phyloP scores from a whole-genome alignment of 1,140 invertebrate genomes.

The Microplitis demolitor region DNA sequence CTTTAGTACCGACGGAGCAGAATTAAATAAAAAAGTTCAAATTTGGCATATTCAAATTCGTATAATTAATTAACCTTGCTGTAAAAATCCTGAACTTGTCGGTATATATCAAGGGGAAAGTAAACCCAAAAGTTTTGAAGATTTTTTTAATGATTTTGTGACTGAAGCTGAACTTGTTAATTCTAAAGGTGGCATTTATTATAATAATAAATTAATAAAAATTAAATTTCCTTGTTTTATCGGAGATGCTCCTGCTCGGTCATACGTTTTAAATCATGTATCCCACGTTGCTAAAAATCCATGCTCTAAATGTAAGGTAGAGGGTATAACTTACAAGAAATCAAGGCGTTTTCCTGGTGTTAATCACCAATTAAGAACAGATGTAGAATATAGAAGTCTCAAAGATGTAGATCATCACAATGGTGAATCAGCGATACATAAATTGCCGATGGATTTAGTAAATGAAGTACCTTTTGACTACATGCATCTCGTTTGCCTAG shows the following conservation, averaged over 20 bases:
- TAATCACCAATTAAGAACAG: constrained; percentile 15
- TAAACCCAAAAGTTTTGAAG: constrained; percentile 18
- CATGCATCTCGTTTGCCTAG: constrained; percentile 34
- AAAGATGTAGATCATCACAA: constrained; percentile 31
- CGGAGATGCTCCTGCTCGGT: constrained; percentile 25
- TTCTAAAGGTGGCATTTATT: neutral
- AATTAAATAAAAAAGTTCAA: constrained; percentile 15
- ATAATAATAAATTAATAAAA: neutral
- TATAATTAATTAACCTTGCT: constrained; percentile 22
- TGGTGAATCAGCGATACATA: constrained; percentile 19
- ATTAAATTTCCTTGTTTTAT: constrained; percentile 20
- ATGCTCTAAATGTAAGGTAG: constrained; percentile 20
- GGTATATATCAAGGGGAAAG: constrained; percentile 31
- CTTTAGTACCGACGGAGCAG: constrained; percentile 31
- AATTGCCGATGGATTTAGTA: constrained; percentile 31
- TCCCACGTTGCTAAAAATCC: constrained; percentile 4
- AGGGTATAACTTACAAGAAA: neutral
- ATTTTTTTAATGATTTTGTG: constrained; percentile 19
- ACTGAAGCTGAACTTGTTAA: constrained; percentile 14
- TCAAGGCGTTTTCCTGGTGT: neutral
- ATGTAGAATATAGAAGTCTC: constrained; percentile 24
- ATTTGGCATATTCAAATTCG: constrained; percentile 37
- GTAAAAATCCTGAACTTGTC: constrained; percentile 28
- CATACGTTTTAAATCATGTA: constrained; percentile 17
- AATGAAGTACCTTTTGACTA: constrained; percentile 33